Evolutionary conservation across 2,888 invertebrate genomes (phyloP), one percentile per base, ranked within the genome.

Genomic region (Carterocephalus palaemon): DNA sequence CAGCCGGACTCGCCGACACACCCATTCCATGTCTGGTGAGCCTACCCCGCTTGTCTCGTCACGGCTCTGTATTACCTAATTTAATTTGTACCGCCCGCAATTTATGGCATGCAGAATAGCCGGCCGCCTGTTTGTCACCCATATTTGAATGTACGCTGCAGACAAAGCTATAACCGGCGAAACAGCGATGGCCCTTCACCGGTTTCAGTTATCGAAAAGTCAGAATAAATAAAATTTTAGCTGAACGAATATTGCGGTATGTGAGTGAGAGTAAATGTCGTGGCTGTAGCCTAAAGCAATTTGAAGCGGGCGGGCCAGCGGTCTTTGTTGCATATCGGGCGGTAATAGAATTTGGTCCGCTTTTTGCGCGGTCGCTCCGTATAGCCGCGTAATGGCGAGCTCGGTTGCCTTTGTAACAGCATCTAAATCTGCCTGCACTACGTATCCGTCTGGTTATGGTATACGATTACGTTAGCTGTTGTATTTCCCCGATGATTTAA

Each of bases 301-400:
- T 85, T 83, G 75, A 70, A 73, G 71, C 78, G 76, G 72, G 72
- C 68, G 65, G 70, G 63, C 65, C 70, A 70, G 80, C 70, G 85
- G 82, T 83, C 86, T 86, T 84, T 84, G 86, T 85, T 85, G 84
- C 79, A 83, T 85, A 85, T 85, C 78, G 77, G 72, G 64, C 70
- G 69, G 83, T 85, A 86, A 86, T 85, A 84, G 86, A 86, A 86
- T 86, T 86, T 81, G 80, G 83, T 74, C 63, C 77, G 83, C 81
- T 86, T 86, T 86, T 86, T 86, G 83, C 79, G 77, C 67, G 75
- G 76, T 70, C 68, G 68, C 64, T 68, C 67, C 69, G 68, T 68
- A 63, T 48, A 51, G 65, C 75, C 75, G 69, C 75, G 77, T 79
- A 83, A 83, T 80, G 72, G 75, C 74, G 57, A 64, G 72, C 75